Conservation (phyloP, 2,888 invertebrate species). For the Polymixis flavicincta region DNA sequence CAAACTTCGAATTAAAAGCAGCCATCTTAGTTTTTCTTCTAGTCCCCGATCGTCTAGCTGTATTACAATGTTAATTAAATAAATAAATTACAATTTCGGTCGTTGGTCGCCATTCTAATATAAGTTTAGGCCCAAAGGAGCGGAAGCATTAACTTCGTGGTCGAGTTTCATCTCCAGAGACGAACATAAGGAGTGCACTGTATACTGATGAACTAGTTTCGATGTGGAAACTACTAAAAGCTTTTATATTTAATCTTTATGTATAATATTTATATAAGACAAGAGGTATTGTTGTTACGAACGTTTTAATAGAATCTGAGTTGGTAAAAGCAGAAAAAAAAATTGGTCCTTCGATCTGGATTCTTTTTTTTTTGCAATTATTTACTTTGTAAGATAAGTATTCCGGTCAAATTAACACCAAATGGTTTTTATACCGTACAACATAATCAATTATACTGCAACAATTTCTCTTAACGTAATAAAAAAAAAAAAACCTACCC, state of each 20-base stretch:
- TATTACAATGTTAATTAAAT: constrained; percentile 60
- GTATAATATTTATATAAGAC: neutral
- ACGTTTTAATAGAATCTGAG: neutral
- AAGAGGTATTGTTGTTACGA: neutral
- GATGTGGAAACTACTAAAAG: constrained; percentile 31
- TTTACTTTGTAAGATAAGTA: too few relatives aligned
- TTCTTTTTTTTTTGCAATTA: neutral
- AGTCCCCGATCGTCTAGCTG: constrained; percentile 18
- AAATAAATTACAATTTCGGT: constrained; percentile 60
- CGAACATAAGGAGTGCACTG: constrained; percentile 27
- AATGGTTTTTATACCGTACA: neutral
- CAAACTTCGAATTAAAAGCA: constrained; percentile 6
- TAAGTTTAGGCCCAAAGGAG: constrained; percentile 61
- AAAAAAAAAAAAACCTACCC: too few relatives aligned
- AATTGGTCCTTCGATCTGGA: constrained; percentile 7
- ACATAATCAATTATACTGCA: neutral
- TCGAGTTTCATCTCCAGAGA: constrained; percentile 63
- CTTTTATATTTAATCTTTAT: constrained; percentile 26
- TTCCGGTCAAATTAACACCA: neutral
- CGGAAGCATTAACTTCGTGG: constrained; percentile 60
- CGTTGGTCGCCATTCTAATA: constrained; percentile 57
- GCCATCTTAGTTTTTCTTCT: constrained; percentile 5
- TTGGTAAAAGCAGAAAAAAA: neutral
- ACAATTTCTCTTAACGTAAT: constrained; percentile 1
- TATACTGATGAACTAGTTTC: constrained; percentile 44